A percentile compares a stretch with the other conserved stretches of the same genome.
Conservation (phyloP, 2,888 invertebrate genomes). For the Arenicola marina region DNA sequence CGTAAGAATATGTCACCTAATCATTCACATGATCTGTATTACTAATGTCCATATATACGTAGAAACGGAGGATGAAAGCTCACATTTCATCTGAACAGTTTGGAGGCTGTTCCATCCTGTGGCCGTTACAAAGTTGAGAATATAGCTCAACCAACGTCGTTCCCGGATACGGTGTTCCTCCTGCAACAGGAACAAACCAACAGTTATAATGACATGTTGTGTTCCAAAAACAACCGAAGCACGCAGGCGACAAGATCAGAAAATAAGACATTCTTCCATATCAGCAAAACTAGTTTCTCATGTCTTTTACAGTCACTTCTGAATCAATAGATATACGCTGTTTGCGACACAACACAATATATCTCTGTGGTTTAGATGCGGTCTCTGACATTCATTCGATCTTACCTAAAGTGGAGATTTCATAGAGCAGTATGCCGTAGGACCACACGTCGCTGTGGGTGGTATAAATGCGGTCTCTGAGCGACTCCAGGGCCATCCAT, state of each 20-base stretch:
- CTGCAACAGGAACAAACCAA: constrained; percentile 34
- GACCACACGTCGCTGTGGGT: constrained; percentile 86
- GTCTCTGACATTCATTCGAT: background rate
- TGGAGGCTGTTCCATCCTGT: constrained; percentile 56
- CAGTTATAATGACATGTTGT: too few relatives aligned
- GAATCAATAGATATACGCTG: background rate
- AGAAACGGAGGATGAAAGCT: constrained; percentile 30
- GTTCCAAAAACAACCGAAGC: background rate
- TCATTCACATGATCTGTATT: background rate
- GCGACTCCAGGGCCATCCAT: constrained; percentile 60
- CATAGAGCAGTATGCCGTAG: constrained; percentile 84
- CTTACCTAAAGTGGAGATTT: constrained; percentile 79
- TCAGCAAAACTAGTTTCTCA: background rate
- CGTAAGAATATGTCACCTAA: background rate
- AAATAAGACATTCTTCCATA: background rate
- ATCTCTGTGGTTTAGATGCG: too few relatives aligned
- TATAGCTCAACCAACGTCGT: constrained; percentile 54
- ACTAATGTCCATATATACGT: background rate
- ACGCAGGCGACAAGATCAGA: too few relatives aligned
- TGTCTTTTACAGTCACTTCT: background rate
- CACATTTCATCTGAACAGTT: constrained; percentile 58
- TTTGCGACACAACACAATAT: background rate
- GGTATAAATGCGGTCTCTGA: constrained; percentile 74
- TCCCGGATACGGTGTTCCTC: constrained; percentile 54
- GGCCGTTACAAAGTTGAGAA: constrained; percentile 51